Evolutionary conservation across 2,888 invertebrate species (phyloP).

Genomic region (Leptinotarsa juncta): DNA sequence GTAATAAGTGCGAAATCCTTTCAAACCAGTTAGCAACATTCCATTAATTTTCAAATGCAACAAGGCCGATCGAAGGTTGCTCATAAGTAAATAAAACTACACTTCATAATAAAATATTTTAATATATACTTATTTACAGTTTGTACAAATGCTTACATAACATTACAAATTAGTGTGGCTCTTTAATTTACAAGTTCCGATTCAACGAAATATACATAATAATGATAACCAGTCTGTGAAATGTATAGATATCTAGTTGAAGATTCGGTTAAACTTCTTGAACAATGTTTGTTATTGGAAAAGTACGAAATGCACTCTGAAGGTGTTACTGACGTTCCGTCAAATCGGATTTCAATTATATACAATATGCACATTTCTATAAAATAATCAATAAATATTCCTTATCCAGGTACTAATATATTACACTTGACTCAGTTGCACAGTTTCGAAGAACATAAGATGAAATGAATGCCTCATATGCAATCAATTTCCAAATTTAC

Average conservation of each 20-base stretch:
- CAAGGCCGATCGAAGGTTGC: not conserved
- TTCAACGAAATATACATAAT: conserved; percentile 11
- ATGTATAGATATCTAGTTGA: not conserved
- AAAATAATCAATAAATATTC: conserved; percentile 63
- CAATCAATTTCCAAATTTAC: not conserved
- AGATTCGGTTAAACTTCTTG: too few species aligned
- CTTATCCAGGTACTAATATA: conserved; percentile 66
- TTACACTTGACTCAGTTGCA: conserved; percentile 61
- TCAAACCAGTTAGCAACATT: not conserved
- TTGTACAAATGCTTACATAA: conserved; percentile 62
- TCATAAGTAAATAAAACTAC: conserved; percentile 42
- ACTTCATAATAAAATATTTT: conserved; percentile 59
- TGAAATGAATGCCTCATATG: not conserved
- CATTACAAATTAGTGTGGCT: conserved; percentile 55
- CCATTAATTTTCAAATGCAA: not conserved
- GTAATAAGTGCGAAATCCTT: not conserved
- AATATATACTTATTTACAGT: conserved; percentile 58
- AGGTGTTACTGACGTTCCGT: conserved; percentile 4
- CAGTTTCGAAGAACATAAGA: conserved; percentile 28
- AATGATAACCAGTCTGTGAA: not conserved
- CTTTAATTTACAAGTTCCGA: conserved; percentile 47
- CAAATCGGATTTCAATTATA: conserved; percentile 46
- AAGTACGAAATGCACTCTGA: not conserved
- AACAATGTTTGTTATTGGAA: not conserved
- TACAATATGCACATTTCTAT: conserved; percentile 62